Evolutionary conservation across 2,113 vertebrate genomes (phyloP).

Genomic region (Eulemur macaco): DNA sequence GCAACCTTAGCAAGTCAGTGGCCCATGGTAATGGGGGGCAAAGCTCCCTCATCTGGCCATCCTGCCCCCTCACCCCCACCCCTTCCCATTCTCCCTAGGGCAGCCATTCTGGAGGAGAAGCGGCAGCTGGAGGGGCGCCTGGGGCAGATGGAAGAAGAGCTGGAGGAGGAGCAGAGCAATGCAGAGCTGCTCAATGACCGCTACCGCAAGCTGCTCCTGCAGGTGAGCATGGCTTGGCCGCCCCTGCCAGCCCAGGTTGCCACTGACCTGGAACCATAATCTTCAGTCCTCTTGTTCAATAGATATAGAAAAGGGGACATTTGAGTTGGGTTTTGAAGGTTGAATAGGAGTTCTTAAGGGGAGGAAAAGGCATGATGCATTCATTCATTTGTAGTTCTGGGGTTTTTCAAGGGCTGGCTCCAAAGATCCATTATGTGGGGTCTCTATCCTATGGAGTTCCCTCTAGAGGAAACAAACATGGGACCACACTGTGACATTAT

Average conservation of each 20-base stretch:
- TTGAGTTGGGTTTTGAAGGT: not conserved
- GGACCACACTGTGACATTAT: not conserved
- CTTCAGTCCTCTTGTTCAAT: not conserved
- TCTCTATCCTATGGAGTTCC: not conserved
- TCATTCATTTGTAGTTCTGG: not conserved
- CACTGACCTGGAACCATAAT: fast-evolving
- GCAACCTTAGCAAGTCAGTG: slow-evolving; percentile 90
- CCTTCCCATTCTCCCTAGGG: slow-evolving; percentile 69
- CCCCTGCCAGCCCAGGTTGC: fast-evolving
- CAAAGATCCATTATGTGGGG: not conserved
- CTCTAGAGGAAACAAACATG: not conserved
- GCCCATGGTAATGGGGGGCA: fast-evolving
- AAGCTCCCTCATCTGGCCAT: fast-evolving
- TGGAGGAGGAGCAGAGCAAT: slow-evolving; percentile 93
- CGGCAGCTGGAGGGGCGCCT: slow-evolving; percentile 90
- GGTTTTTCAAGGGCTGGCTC: not conserved
- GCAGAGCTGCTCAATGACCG: slow-evolving; percentile 89
- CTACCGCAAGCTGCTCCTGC: slow-evolving; percentile 88
- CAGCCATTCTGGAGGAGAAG: slow-evolving; percentile 89
- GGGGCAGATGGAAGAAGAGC: slow-evolving; percentile 90
- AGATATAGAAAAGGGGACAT: not conserved
- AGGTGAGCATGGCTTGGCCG: slow-evolving; percentile 77
- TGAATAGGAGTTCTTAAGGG: not conserved
- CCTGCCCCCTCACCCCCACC: not conserved
- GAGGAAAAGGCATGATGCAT: not conserved